Percentiles rank a stretch among this genome's conserved stretches.
phyloP scores from a whole-genome alignment of 2,113 vertebrate species.

The Forbesichthys papilliferus region DNA sequence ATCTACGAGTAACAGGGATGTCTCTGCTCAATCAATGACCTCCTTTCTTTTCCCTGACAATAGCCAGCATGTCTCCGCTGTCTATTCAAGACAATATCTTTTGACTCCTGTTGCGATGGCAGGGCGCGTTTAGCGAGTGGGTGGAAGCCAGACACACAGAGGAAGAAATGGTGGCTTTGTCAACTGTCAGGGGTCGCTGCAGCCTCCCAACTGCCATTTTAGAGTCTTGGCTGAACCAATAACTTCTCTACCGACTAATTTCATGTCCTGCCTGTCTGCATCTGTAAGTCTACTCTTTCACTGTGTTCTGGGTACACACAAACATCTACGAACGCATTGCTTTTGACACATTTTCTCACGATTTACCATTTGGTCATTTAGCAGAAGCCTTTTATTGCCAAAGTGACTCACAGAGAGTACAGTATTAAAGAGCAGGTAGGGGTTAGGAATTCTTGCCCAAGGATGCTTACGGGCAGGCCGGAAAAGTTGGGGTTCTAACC shows the following conservation, averaged over 20 bases:
- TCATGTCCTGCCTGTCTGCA: neutral
- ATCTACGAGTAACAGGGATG: conserved; percentile 50
- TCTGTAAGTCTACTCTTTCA: conserved; percentile 2
- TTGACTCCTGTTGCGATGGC: conserved; percentile 58
- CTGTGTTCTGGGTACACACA: too few relatives aligned
- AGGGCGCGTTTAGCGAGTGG: conserved; percentile 57
- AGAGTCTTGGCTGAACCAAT: neutral
- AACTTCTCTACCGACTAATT: neutral
- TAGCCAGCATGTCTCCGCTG: conserved; percentile 49
- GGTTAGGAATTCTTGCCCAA: too few relatives aligned
- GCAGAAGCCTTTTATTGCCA: too few relatives aligned
- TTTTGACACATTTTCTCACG: too few relatives aligned
- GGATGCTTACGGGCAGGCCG: too few relatives aligned
- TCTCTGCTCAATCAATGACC: conserved; percentile 54
- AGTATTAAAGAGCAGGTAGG: too few relatives aligned
- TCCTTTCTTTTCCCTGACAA: conserved; percentile 57
- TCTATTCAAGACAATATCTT: conserved; percentile 65
- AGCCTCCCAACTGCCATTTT: conserved; percentile 33
- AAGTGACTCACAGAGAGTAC: too few relatives aligned
- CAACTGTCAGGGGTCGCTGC: conserved; percentile 50
- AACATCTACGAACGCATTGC: too few relatives aligned
- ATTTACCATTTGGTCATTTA: too few relatives aligned
- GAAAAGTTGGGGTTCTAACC: too few relatives aligned
- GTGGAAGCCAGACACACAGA: conserved; percentile 58
- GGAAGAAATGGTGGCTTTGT: conserved; percentile 68